Conservation (phyloP, 2,797 vertebrate genomes). For the Choloepus didactylus region DNA sequence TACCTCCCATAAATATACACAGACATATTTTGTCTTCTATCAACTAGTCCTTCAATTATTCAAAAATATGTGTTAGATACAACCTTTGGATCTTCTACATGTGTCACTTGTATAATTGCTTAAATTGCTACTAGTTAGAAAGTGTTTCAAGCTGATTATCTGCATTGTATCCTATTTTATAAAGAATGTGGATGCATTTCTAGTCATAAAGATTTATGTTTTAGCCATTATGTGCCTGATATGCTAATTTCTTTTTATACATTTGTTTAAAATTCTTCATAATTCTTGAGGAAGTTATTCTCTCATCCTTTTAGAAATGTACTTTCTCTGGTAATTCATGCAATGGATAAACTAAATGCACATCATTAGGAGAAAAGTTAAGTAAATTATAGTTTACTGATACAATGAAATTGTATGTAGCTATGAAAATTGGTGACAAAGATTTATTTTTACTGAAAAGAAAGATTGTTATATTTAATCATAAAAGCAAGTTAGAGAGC, state of each 20-base stretch:
- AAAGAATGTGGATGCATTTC: neutral
- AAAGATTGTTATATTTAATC: neutral
- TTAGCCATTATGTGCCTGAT: neutral
- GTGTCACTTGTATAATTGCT: neutral
- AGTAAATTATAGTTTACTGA: neutral
- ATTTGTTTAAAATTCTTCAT: neutral
- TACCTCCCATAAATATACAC: neutral
- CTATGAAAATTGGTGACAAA: neutral
- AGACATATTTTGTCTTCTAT: neutral
- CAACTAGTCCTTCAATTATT: neutral
- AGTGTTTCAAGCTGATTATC: neutral
- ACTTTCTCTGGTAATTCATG: neutral
- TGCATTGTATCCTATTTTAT: neutral
- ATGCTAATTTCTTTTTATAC: neutral
- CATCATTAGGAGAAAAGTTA: neutral
- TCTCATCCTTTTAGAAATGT: neutral
- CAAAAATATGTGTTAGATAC: neutral
- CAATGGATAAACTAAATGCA: neutral
- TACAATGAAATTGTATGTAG: neutral
- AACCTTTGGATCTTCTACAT: neutral
- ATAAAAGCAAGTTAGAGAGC: neutral
- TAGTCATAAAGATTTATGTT: neutral
- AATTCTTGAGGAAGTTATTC: neutral
- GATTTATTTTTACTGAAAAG: constrained; percentile 16
- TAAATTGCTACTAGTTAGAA: neutral